Evolutionary conservation across 2,888 invertebrate genomes (phyloP).

Genomic region (Ctenicera cuprea): DNA sequence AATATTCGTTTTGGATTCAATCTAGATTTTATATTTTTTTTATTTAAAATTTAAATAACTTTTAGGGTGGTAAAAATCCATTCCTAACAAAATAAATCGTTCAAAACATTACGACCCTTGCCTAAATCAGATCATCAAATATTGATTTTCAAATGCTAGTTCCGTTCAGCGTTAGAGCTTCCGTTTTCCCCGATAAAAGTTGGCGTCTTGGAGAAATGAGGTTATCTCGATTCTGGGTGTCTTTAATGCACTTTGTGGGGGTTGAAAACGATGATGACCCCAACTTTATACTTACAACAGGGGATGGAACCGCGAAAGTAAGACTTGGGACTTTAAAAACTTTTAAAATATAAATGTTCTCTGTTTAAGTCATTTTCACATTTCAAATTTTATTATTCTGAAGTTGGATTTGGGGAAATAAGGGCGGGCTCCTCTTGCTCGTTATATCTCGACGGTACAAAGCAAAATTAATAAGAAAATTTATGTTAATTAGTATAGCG

Average conservation of each 20-base stretch:
- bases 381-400: not conserved
- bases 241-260: constrained; percentile 22
- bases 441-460: not conserved
- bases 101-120: not conserved
- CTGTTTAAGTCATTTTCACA: constrained; percentile 12
- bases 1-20: too few species aligned
- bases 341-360: constrained; percentile 20
- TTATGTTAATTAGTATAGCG: constrained; percentile 1
- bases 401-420: constrained; percentile 3
- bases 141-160: constrained; percentile 37
- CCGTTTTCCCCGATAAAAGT: constrained; percentile 30
- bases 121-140: constrained; percentile 29
- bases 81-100: not conserved
- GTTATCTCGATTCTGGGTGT: constrained; percentile 29
- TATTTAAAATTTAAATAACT: too few species aligned
- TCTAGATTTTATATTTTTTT: too few species aligned
- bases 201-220: constrained; percentile 14
- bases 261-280: constrained; percentile 12
- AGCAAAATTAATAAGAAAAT: constrained; percentile 7
- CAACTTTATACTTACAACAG: constrained; percentile 16
- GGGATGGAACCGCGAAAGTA: not conserved
- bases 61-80: too few species aligned
- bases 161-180: constrained; percentile 29
- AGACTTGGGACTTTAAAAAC: constrained; percentile 7
- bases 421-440: not conserved